phyloP scores from a whole-genome alignment of 92 coral and sea anemone genomes.

The Siderastrea siderea region DNA sequence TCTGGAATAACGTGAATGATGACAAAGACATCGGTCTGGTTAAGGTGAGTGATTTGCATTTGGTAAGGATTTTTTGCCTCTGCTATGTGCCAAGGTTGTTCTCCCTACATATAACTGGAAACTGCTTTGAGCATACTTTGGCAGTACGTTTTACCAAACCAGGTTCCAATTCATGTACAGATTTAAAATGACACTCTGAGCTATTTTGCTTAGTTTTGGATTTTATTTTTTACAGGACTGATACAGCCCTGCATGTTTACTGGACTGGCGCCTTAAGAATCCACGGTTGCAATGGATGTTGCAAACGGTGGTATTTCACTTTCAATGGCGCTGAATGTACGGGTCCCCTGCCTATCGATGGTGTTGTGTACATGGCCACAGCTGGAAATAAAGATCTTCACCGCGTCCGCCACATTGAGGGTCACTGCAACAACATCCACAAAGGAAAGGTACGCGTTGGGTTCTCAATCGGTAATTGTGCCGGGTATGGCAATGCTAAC shows the following conservation, averaged over 20 bases:
- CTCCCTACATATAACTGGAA: background rate
- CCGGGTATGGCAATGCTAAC: too few species aligned
- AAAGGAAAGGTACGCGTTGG: too few species aligned
- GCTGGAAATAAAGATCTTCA: too few species aligned
- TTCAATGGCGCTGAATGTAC: too few species aligned
- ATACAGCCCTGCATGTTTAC: constrained; percentile 1
- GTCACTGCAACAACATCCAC: too few species aligned
- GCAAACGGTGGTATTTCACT: background rate
- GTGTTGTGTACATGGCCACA: background rate
- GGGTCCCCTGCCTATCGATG: too few species aligned
- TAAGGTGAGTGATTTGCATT: background rate
- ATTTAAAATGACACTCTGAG: background rate
- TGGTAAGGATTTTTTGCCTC: background rate
- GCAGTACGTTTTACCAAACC: background rate
- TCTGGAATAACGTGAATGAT: background rate
- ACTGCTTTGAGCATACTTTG: too few species aligned
- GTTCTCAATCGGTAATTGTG: background rate
- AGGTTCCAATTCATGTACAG: background rate
- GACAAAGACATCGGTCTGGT: background rate
- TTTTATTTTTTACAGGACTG: background rate
- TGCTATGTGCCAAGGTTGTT: too few species aligned
- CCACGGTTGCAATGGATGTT: background rate
- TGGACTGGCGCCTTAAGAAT: background rate
- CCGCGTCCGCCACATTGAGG: background rate
- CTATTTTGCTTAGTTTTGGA: background rate